phyloP scores from a whole-genome alignment of 2,888 invertebrate species.

The Platynereis dumerilii region DNA sequence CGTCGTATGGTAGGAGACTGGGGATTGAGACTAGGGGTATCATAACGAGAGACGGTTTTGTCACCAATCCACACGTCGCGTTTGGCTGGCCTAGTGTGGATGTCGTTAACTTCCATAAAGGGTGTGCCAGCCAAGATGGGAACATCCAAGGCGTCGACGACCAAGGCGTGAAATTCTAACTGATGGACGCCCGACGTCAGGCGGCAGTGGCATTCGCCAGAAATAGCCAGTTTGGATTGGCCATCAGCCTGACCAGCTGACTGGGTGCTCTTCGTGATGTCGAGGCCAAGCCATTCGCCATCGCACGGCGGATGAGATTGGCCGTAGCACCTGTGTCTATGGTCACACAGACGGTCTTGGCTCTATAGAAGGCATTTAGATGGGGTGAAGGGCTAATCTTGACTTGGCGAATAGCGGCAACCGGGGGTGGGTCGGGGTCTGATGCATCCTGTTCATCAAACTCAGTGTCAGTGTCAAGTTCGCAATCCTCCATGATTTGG shows the following conservation, averaged over 20 bases:
- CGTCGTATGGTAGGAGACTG: background rate
- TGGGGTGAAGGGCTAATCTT: background rate
- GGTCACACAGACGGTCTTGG: background rate
- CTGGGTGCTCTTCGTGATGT: background rate
- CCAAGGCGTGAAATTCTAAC: slow-evolving; percentile 27
- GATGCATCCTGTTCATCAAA: background rate
- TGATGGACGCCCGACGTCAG: slow-evolving; percentile 8
- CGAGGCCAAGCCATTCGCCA: background rate
- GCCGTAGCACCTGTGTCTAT: too few relatives aligned
- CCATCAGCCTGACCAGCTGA: slow-evolving; percentile 3
- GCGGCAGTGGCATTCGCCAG: background rate
- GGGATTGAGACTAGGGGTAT: background rate
- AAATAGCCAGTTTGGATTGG: background rate
- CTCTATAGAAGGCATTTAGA: background rate
- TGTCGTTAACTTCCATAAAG: slow-evolving; percentile 39
- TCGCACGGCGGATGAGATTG: too few relatives aligned
- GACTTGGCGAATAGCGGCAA: background rate
- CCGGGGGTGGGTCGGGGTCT: background rate
- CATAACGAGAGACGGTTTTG: background rate
- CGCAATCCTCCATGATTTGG: slow-evolving; percentile 7
- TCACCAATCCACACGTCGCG: slow-evolving; percentile 19
- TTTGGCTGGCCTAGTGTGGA: slow-evolving; percentile 34
- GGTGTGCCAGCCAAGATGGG: slow-evolving; percentile 36
- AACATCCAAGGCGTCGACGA: slow-evolving; percentile 34
- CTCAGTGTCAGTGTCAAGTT: background rate